Evolutionary conservation across 1,140 invertebrate species (phyloP).

Genomic region (Formica exsecta): DNA sequence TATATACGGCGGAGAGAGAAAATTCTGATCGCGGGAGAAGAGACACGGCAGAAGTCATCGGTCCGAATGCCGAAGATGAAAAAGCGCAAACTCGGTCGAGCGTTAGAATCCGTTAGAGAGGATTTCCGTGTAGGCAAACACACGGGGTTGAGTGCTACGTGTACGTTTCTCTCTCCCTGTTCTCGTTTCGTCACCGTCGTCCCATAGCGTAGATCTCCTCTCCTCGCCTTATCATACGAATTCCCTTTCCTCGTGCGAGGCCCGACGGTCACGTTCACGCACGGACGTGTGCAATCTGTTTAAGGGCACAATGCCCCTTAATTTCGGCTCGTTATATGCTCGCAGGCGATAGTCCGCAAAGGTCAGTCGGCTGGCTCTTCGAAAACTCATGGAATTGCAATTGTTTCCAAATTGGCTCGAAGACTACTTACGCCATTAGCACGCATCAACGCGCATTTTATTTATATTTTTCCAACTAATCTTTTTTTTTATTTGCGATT

Average conservation of each 20-base stretch:
- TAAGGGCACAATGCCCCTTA: slow-evolving; percentile 80
- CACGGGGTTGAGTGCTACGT: slow-evolving; percentile 78
- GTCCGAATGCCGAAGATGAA: slow-evolving; percentile 72
- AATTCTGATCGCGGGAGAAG: slow-evolving; percentile 22
- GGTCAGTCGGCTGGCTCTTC: slow-evolving; percentile 61
- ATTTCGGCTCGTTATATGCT: slow-evolving; percentile 76
- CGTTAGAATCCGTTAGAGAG: slow-evolving; percentile 86
- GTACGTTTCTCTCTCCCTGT: slow-evolving; percentile 74
- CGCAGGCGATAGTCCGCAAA: slow-evolving; percentile 50
- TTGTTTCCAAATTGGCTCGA: slow-evolving; percentile 47
- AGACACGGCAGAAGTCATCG: slow-evolving; percentile 41
- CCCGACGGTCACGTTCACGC: slow-evolving; percentile 75
- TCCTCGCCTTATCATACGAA: slow-evolving; percentile 76
- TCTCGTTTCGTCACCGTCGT: slow-evolving; percentile 51
- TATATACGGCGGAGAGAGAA: slow-evolving; percentile 8
- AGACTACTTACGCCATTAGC: neutral
- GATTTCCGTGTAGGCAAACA: slow-evolving; percentile 87
- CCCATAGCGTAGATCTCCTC: slow-evolving; percentile 32
- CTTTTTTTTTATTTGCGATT: neutral
- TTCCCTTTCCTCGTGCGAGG: slow-evolving; percentile 64
- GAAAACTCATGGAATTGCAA: slow-evolving; percentile 29
- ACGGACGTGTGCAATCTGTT: slow-evolving; percentile 76
- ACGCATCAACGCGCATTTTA: neutral
- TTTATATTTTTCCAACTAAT: neutral
- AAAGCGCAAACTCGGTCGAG: slow-evolving; percentile 82